Base-by-base conservation (phyloP, 1,140 invertebrate species). In the Orussus abietinus region DNA sequence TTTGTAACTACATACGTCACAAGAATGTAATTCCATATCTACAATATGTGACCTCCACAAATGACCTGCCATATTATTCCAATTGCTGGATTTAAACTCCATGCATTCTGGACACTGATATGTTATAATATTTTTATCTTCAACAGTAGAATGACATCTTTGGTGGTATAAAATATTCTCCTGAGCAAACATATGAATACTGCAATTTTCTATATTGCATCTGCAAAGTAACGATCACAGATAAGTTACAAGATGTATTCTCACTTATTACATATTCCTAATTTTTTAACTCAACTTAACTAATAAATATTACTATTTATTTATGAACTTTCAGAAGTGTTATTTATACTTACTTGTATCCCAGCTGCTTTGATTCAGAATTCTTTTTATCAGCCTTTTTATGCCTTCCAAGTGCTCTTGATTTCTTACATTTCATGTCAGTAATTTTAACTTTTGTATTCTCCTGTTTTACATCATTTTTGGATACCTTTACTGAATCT, bases 31-130 rank as follows among this genome's bases (percentile, higher is more conserved):
- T 49, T 77, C 74, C 38, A 66, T 66, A 45, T 77, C 74, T 20
- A 78, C 62, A 7, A 58, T 47, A 46, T 78, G 76, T 10, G 45
- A 42, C 35, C 64, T 65, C 74, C 75, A 77, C 9, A 77, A 51
- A 50, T 78, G 76, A 32, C 67, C 54, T 3, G 63, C 56, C 7
- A 76, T 40, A 1, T 53, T 38, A 18, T 58, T 51, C 76, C 76
- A 78, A 17, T 60, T 45, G 2, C 51, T 41, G 32, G 35, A 48
- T 45, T 22, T 14, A 21, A 28, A 35, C 33, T 39, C 48, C 6
- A 40, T 29, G 48, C 77, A 78, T 45, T 75, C 67, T 5, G 59
- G 62, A 55, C 75, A 77, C 7, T 43, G 51, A 47, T 72, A 72
- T 10, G 47, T 38, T 10, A 26, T 26, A 14, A 14, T 20, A 20